Base-by-base conservation (phyloP, 2,797 vertebrate genomes). In the Oreochromis mossambicus region DNA sequence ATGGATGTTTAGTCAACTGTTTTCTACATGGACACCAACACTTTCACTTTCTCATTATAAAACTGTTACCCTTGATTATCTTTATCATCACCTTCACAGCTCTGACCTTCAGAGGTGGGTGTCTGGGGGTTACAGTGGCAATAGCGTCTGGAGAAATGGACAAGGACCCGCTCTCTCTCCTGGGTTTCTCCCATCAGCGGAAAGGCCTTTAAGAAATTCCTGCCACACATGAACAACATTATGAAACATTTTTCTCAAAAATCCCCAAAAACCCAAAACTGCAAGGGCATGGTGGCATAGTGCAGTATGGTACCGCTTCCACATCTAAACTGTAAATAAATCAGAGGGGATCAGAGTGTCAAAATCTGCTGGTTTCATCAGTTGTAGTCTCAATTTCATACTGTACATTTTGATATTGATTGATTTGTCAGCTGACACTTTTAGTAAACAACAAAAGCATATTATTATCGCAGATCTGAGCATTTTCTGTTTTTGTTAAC, bases 141-240 rank as follows among this genome's bases (percentile, higher is more conserved):
- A 94, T 97, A 99, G 63, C 98, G 96, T 91, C 94, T 97, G 73
- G 98, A 99, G 93, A 99, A 99, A 73, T 99, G 98, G 10, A 98
- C 97, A 7, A 99, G 96, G 83, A 99, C 96, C 8, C 98, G 93
- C 86, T 99, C 98, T 46, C 98, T 96, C 94, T 99, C 98, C 95
- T 99, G 98, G 0, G 98, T 99, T 95, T 99, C 98, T 34, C 98
- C 98, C 98, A 99, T 99, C 87, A 99, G 93, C 0, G 98, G 98
- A 90, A 99, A 99, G 0, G 98, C 98, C 87, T 98, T 99, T 88
- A 99, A 87, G 93, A 99, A 99, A 4, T 96, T 97, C 94, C 98
- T 99, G 90, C 81, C 70, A 50, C 56, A 88, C 78, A 89, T 12
- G 79, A 56, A 87, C 10, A 61, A 80, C 9, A 26, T n/a, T 7